Base-by-base conservation (phyloP, 2,113 vertebrate species). In the human (Homo sapiens) region DNA sequence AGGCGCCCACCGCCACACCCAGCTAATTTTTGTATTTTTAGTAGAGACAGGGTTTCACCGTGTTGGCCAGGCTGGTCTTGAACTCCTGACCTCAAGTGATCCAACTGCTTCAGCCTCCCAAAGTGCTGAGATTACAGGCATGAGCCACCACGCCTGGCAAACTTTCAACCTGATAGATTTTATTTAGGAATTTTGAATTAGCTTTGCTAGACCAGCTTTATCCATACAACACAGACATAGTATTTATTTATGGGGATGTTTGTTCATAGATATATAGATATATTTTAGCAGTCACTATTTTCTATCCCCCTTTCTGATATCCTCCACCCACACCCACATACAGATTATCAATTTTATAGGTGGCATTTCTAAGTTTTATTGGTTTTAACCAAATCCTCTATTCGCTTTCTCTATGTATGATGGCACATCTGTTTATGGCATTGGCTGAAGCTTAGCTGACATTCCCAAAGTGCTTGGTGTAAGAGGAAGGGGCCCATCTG, bases 201-300 rank as follows among this genome's bases (percentile, higher is more conserved):
- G 57, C 10, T 79, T 64, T 66, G 52, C 27, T 45, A 92, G 12
- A 45, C 38, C 16, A 35, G 27, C 38, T 55, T 92, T 32, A 93
- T 13, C 40, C 14, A 35, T 32, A 22, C 16, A 55, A 59, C n/a
- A 90, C 61, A 94, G 45, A 20, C 72, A 57, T 64, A 72, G 6
- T 92, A 90, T 89, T 92, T 96, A 30, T 96, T 55, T 64, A n/a
- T 16, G 38, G 10, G 43, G 4, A 79, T n/a, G 30, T 86, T 94
- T 86, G 92, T 89, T 72, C 25, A 8, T 35, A 52, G 7, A 52
- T 90, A 90, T 64, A 73, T 25, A 12, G 81, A 43, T 73, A 76
- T 50, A 92, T 52, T 96, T 87, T 91, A 90, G 32, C 48, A 91
- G 78, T 94, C 94, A 22, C 81, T 91, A 0, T 14, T 89, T 97